A percentile compares a stretch with the other conserved stretches of the same genome.
These are phyloP conservation scores for Macaria liturata DNA, from an alignment of 2,888 invertebrate species.

Conservation along the genomic window DNA sequence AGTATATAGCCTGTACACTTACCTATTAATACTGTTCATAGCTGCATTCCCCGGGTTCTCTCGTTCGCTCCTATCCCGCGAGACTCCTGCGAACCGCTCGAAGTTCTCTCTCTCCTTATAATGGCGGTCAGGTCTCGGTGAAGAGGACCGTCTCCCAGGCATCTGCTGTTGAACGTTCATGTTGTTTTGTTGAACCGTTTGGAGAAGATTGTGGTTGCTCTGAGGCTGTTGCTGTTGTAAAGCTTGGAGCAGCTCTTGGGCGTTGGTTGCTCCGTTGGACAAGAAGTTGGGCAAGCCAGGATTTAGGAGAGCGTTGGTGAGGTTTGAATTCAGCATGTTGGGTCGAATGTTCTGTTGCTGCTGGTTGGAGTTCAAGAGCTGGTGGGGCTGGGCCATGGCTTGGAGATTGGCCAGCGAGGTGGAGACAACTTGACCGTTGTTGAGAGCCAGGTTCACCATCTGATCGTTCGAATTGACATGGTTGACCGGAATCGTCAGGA, in stretches of 20 bases:
- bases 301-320: slow-evolving; percentile 88
- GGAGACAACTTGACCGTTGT: slow-evolving; percentile 93
- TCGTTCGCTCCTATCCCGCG: slow-evolving; percentile 78
- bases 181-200: slow-evolving; percentile 76
- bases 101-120: slow-evolving; percentile 79
- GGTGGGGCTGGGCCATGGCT: slow-evolving; percentile 89
- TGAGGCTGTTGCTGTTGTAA: slow-evolving; percentile 78
- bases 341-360: slow-evolving; percentile 71
- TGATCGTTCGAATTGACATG: slow-evolving; percentile 90
- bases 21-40: slow-evolving; percentile 87
- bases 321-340: slow-evolving; percentile 82
- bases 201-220: slow-evolving; percentile 72
- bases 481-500: slow-evolving; percentile 96
- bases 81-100: slow-evolving; percentile 71
- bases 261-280: slow-evolving; percentile 86
- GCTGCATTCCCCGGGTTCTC: slow-evolving; percentile 82
- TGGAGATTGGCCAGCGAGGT: slow-evolving; percentile 92
- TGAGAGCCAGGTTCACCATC: slow-evolving; percentile 91
- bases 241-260: slow-evolving; percentile 89
- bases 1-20: too few relatives aligned
- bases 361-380: slow-evolving; percentile 84
- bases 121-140: slow-evolving; percentile 73
- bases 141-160: slow-evolving; percentile 76
- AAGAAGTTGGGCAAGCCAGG: slow-evolving; percentile 88
- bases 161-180: slow-evolving; percentile 69